Evolutionary conservation across 2,888 invertebrate species (phyloP), one percentile per base, ranked within the genome.

Genomic region (Spilosoma lubricipeda): DNA sequence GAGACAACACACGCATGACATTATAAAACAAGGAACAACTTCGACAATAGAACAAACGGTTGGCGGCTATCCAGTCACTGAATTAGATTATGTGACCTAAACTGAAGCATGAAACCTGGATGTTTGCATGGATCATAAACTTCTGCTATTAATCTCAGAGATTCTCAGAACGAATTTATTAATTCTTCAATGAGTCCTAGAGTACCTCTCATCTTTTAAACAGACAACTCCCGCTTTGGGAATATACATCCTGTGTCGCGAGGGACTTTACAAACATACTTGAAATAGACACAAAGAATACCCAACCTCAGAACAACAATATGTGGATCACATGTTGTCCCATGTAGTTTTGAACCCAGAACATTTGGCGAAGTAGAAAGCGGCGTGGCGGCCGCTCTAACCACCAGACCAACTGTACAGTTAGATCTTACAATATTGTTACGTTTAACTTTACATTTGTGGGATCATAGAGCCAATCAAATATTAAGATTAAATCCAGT

Each of bases 31-130:
- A 91, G 88, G 88, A 90, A 86, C 82, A 74, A 84, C 86, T 78
- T 87, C 92, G 87, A 94, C 94, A 94, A 95, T 94, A 94, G 94
- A 93, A 93, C 93, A 90, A 93, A 92, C 90, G 91, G 88, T 94
- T 95, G 95, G 95, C 94, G 89, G 80, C 85, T 84, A 91, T 94
- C 95, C 95, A 95, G 94, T 83, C 92, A 88, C 92, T 88, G 90
- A 94, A 90, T 93, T 94, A 94, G 94, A 92, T 87, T 89, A 90
- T 83, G 85, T 89, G 88, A 90, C 89, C 91, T 89, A 90, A 90
- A 88, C 88, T 77, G 75, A 79, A 82, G 73, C 79, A 82, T 86
- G 85, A 85, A 86, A 86, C 86, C 56, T 70, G 48, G 27, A 27
- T 70, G 70, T 30, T 72, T 78, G 74, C 76, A 80, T 84, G 81